A percentile compares a stretch with the other conserved stretches of the same genome.
These are phyloP conservation scores for Chaetodon auriga DNA, from an alignment of 2,113 vertebrate genomes.

Conservation along the genomic window DNA sequence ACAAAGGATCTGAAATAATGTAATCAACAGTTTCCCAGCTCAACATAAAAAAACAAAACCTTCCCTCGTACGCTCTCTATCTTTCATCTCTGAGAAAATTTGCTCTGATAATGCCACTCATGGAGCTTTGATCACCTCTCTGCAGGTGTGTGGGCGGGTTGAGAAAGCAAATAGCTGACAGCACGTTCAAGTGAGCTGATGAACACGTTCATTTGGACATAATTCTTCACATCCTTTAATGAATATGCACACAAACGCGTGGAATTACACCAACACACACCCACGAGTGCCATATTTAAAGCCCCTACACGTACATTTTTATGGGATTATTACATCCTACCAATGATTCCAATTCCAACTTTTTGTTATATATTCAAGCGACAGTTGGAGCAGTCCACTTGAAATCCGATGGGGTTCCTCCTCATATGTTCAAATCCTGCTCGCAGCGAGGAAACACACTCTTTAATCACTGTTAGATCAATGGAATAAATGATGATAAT, in stretches of 20 bases:
- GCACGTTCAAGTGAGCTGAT: background rate
- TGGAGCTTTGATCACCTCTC: slow-evolving; percentile 5
- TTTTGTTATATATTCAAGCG: too few species aligned
- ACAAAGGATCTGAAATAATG: background rate
- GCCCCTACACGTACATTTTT: too few species aligned
- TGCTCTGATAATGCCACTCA: background rate
- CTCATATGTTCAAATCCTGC: slow-evolving; percentile 9
- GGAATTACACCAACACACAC: too few species aligned
- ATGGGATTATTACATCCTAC: too few species aligned
- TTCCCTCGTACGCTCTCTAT: background rate
- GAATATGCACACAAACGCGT: background rate
- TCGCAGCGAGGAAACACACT: background rate
- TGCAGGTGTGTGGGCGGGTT: background rate
- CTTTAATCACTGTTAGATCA: too few species aligned
- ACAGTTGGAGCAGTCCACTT: too few species aligned
- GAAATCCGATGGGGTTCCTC: slow-evolving; percentile 26
- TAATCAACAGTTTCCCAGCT: background rate
- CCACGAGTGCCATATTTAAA: too few species aligned
- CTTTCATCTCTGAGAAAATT: background rate
- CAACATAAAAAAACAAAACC: background rate
- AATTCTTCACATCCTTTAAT: background rate
- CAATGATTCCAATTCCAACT: too few species aligned
- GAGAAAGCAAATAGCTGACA: background rate
- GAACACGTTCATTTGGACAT: background rate
- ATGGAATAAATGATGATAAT: too few species aligned